phyloP scores from a whole-genome alignment of 2,888 invertebrate genomes.

The Nephrotoma flavescens region DNA sequence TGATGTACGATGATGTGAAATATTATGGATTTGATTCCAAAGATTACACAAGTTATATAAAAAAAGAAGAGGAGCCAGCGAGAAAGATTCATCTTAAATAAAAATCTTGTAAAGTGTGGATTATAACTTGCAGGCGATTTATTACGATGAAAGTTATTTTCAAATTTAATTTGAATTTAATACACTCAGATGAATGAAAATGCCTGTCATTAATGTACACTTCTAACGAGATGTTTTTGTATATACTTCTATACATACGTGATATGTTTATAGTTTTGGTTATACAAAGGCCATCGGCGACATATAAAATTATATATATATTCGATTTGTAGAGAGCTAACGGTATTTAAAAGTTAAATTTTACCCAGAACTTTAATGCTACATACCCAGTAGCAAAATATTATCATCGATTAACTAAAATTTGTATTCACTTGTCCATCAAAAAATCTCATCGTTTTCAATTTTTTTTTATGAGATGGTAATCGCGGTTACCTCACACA shows the following conservation, averaged over 20 bases:
- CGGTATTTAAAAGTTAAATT: background rate
- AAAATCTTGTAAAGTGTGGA: background rate
- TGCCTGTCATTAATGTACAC: background rate
- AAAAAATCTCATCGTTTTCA: background rate
- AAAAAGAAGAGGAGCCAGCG: background rate
- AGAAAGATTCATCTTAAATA: background rate
- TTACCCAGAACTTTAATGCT: background rate
- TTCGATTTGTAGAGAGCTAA: background rate
- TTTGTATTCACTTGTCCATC: background rate
- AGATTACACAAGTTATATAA: background rate
- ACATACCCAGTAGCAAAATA: background rate
- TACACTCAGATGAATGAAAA: background rate
- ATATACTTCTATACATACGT: background rate
- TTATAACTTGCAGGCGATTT: background rate
- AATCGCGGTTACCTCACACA: background rate
- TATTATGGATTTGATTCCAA: background rate
- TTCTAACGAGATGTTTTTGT: background rate
- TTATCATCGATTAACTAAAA: too few relatives aligned
- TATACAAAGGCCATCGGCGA: background rate
- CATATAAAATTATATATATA: background rate
- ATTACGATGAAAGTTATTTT: background rate
- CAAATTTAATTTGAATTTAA: background rate
- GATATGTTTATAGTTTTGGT: too few relatives aligned
- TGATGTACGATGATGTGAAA: background rate
- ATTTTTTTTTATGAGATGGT: background rate